Base-by-base conservation (phyloP, 2,797 vertebrate species). In the Myotis pilosus region DNA sequence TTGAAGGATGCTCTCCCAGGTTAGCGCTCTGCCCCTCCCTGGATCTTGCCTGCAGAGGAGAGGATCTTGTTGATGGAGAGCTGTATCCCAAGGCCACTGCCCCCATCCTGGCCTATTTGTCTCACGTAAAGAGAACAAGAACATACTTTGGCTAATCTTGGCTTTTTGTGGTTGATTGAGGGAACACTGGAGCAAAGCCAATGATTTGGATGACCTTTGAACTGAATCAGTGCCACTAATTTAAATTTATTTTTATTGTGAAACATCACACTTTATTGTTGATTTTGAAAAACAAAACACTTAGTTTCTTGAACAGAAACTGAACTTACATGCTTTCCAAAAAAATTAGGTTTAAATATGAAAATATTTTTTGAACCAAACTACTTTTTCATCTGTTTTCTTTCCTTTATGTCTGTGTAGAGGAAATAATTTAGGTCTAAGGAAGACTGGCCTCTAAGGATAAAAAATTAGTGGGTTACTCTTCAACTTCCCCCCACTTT, bases 181-280 rank as follows among this genome's bases (percentile, higher is more conserved):
- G 80, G 55, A 41, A 88, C 53, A 81, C 9, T 84, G 41, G 75
- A 76, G 62, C 47, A 88, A 69, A 80, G n/a, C 47, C 17, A 64
- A 0, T 30, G 80, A 62, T 85, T 80, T 75, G 36, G 85, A 74
- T 95, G 93, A 93, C 90, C 87, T 89, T 82, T 87, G 81, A 95
- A 60, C 38, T 64, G 38, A 93, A 66, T 17, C 22, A 28, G 17
- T 76, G 12, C 55, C 66, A 75, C n/a, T 23, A 36, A 69, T 72
- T 57, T 16, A 78, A 60, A 41, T 12, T 25, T 75, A 22, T 49
- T 89, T 64, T 68, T 36, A 15, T 47, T 62, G 19, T 47, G 55
- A 92, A 78, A 28, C 15, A 89, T 69, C 38, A 69, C 74, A 78
- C 22, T 15, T 64, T 62, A 13, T 68, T 90, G 33, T 10, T 87